phyloP scores from a whole-genome alignment of 2,113 vertebrate species.

The Dromaius novaehollandiae region DNA sequence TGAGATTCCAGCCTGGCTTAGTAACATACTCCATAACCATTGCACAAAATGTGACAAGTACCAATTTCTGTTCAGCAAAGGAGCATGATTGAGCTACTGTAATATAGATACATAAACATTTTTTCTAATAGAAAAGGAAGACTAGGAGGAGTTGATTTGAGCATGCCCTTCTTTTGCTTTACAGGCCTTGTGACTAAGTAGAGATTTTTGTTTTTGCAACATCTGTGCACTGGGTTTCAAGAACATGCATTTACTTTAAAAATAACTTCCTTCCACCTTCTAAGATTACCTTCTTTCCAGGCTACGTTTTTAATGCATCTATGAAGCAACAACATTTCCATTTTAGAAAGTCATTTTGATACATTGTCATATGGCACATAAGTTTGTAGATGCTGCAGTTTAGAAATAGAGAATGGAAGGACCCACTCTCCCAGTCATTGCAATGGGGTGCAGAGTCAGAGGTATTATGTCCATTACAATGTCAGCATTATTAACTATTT shows the following conservation, averaged over 20 bases:
- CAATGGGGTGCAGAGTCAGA: neutral
- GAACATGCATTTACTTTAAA: conserved; percentile 17
- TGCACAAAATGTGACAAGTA: neutral
- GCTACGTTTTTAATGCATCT: neutral
- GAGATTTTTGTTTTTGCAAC: conserved; percentile 66
- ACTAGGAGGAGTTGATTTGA: neutral
- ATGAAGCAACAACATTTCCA: neutral
- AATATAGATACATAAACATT: neutral
- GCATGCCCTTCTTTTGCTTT: conserved; percentile 43
- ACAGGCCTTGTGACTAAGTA: conserved; percentile 61
- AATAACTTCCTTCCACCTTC: neutral
- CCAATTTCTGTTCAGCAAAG: neutral
- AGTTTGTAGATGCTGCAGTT: neutral
- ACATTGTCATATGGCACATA: neutral
- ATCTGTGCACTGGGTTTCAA: conserved; percentile 48
- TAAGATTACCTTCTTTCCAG: neutral
- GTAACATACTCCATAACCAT: neutral
- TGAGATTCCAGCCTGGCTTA: neutral
- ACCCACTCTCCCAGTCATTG: neutral
- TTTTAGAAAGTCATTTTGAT: neutral
- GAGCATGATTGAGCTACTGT: neutral
- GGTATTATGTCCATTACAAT: neutral
- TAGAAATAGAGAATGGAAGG: neutral
- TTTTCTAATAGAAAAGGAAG: neutral
- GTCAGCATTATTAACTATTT: neutral